phyloP scores from a whole-genome alignment of 1,140 invertebrate species.

The Nautilus pompilius region DNA sequence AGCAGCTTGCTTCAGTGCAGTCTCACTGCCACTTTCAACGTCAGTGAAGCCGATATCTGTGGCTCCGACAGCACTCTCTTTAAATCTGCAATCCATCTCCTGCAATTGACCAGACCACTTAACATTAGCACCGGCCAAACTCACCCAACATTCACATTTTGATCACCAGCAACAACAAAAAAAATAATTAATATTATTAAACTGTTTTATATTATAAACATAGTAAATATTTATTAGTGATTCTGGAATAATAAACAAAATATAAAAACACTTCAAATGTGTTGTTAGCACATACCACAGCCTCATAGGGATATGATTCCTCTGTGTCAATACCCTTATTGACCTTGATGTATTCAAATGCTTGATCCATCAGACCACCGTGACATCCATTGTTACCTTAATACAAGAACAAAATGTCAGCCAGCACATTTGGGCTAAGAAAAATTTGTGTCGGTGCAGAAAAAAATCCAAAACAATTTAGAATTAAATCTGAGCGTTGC shows the following conservation, averaged over 20 bases:
- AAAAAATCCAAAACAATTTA: too few relatives aligned
- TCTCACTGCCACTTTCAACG: constrained; percentile 29
- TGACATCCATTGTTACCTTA: constrained; percentile 92
- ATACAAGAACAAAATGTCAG: background rate
- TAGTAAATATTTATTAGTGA: too few relatives aligned
- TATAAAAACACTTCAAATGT: too few relatives aligned
- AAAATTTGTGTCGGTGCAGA: too few relatives aligned
- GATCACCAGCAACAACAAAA: too few relatives aligned
- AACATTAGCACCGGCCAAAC: too few relatives aligned
- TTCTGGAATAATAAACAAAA: too few relatives aligned
- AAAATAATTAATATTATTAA: too few relatives aligned
- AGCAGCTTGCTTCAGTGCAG: constrained; percentile 44
- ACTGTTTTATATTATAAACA: too few relatives aligned
- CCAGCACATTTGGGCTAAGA: too few relatives aligned
- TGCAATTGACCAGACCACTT: constrained; percentile 16
- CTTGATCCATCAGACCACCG: constrained; percentile 90
- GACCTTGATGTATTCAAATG: constrained; percentile 84
- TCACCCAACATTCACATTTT: too few relatives aligned
- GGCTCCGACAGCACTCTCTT: constrained; percentile 24
- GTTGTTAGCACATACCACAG: constrained; percentile 23
- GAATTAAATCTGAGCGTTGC: too few relatives aligned
- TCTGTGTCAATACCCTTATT: constrained; percentile 93
- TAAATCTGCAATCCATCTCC: constrained; percentile 60
- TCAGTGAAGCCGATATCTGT: constrained; percentile 33
- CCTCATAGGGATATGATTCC: constrained; percentile 58